These are phyloP conservation scores for Lateolabrax maculatus DNA, from an alignment of 2,797 vertebrate species.

Conservation along the genomic window DNA sequence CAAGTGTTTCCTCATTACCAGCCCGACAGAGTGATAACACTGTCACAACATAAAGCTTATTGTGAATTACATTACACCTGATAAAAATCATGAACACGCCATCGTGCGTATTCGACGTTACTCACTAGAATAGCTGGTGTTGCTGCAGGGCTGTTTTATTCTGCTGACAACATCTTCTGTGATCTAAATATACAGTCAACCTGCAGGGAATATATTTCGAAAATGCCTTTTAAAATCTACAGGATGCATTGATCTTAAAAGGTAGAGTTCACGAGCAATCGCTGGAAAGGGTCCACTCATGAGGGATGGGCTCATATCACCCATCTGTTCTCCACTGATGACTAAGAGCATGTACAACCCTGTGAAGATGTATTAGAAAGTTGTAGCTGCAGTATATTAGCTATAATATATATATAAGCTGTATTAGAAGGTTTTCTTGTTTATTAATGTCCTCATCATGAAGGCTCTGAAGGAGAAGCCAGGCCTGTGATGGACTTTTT, in stretches of 20 bases:
- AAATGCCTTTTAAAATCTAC: slow-evolving; percentile 27
- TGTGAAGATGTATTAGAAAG: slow-evolving; percentile 18
- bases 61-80: neutral
- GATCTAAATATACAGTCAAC: slow-evolving; percentile 34
- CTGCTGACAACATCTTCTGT: slow-evolving; percentile 32
- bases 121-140: slow-evolving; percentile 7
- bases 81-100: slow-evolving; percentile 1
- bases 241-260: slow-evolving; percentile 34
- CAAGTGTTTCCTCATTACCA: no score
- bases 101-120: neutral
- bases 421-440: neutral
- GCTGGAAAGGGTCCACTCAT: slow-evolving; percentile 36
- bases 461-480: neutral
- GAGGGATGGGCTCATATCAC: slow-evolving; percentile 24
- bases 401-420: neutral
- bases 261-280: slow-evolving; percentile 35
- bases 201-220: slow-evolving; percentile 27
- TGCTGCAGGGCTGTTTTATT: slow-evolving; percentile 29
- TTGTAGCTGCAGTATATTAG: neutral
- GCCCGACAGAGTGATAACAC: no score
- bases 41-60: neutral
- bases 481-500: neutral
- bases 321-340: slow-evolving; percentile 45
- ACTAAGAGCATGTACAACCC: neutral
- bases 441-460: neutral